A percentile compares a stretch with the other conserved stretches of the same genome.
Evolutionary conservation across 23 tunicate genomes (phyloP).

Genomic region (Styela plicata): DNA sequence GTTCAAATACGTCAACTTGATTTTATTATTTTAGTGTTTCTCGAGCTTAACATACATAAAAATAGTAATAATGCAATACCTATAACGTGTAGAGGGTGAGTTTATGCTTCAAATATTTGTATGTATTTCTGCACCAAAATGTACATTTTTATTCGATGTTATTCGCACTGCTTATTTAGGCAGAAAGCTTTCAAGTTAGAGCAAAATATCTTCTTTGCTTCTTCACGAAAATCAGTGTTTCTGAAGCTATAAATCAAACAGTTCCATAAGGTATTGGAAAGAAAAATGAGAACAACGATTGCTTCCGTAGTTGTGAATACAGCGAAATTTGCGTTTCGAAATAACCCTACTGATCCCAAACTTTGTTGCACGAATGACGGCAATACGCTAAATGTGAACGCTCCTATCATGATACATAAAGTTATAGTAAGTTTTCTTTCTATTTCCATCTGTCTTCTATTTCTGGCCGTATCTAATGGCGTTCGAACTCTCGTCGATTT

Average conservation of each 20-base stretch:
- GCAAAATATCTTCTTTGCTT: not conserved
- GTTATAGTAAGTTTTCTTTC: not conserved
- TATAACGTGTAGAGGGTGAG: too few relatives aligned
- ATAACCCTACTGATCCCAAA: not conserved
- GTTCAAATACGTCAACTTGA: too few relatives aligned
- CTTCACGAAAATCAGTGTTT: not conserved
- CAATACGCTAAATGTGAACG: not conserved
- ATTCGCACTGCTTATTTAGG: too few relatives aligned
- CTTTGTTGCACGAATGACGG: not conserved
- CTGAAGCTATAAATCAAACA: not conserved
- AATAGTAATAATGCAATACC: too few relatives aligned
- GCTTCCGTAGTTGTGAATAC: not conserved
- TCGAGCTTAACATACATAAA: too few relatives aligned
- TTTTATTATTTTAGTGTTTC: too few relatives aligned
- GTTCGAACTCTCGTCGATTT: not conserved
- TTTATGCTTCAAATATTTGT: too few relatives aligned
- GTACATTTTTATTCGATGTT: too few relatives aligned
- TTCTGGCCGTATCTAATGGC: not conserved
- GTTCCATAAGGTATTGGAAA: not conserved
- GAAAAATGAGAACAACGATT: not conserved
- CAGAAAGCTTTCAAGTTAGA: not conserved
- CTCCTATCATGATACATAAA: not conserved
- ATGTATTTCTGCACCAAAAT: too few relatives aligned
- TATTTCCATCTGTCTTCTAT: not conserved
- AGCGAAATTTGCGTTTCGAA: not conserved